Evolutionary conservation across 2,797 vertebrate species (phyloP), one percentile per base, ranked within the genome.

Genomic region (Gouania willdenowi): DNA sequence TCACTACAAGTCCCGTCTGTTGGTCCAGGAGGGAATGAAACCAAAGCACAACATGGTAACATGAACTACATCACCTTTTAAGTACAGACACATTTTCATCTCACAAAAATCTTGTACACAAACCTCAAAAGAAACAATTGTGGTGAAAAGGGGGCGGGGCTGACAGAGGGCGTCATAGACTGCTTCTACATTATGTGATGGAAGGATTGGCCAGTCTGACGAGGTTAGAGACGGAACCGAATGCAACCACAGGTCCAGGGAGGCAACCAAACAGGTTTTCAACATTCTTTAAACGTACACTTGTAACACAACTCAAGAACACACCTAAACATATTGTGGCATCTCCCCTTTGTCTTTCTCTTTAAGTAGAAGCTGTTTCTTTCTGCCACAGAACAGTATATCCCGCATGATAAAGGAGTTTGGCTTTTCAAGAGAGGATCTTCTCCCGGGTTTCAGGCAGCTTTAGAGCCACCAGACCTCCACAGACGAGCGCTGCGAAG

Each of bases 371-470:
- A 60, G 37, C 32, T 43, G 50, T 26, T n/a, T 14, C 12, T 19
- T 29, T 21, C 12, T 26, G 18, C 25, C 15, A 6, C 26, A 27
- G 12, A 6, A 35, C 40, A 37, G 49, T 28, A 52, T 52, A 45
- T 6, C 44, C 41, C 40, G 47, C 26, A 59, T 42, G 60, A 52
- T 59, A 49, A 37, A 46, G 35, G 53, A 41, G 34, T 83, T 83
- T 81, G 75, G 70, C 67, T 61, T 52, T 62, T 94, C 89, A 98
- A 75, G 92, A 93, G 51, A 99, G 90, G 75, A 96, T 90, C 72
- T 92, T 93, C 31, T 97, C 94, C 42, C 95, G 88, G 4, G 96
- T 99, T 72, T 99, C 97, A 2, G 97, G 96, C 58, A 99, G 86
- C 53, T 94, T 93, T 29, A 97, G 83, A 13, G 96, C 92, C 0